Percentiles rank a stretch among this genome's conserved stretches.
Evolutionary conservation across 2,113 vertebrate genomes (phyloP).

Genomic region (Odocoileus hemionus): DNA sequence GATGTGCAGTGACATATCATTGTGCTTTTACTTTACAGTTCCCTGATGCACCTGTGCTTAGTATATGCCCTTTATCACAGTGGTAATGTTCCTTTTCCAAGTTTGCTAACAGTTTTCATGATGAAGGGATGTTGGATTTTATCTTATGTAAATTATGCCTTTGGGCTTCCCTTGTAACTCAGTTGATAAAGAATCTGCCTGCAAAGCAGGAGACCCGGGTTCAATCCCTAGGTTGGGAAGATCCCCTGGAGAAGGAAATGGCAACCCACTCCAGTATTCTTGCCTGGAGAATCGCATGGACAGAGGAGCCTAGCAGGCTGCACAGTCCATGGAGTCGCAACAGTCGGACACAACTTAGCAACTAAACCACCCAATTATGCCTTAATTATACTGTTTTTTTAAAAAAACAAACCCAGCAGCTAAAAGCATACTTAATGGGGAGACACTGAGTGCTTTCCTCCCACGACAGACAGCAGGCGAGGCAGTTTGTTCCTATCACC

Average conservation of each 20-base stretch:
- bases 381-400: background rate
- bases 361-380: background rate
- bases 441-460: background rate
- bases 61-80: background rate
- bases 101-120: background rate
- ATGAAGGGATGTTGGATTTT: background rate
- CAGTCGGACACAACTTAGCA: background rate
- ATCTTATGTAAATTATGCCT: background rate
- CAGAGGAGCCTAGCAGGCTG: background rate
- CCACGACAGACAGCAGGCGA: background rate
- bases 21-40: background rate
- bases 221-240: background rate
- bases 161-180: background rate
- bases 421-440: background rate
- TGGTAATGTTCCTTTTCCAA: background rate
- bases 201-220: background rate
- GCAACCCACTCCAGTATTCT: background rate
- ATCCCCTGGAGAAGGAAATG: background rate
- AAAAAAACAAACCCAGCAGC: background rate
- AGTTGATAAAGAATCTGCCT: background rate
- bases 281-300: background rate
- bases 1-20: background rate
- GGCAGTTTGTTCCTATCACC: background rate
- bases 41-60: background rate
- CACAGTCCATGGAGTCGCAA: background rate